phyloP scores from a whole-genome alignment of 2,888 invertebrate genomes.

The Atethmia centrago region DNA sequence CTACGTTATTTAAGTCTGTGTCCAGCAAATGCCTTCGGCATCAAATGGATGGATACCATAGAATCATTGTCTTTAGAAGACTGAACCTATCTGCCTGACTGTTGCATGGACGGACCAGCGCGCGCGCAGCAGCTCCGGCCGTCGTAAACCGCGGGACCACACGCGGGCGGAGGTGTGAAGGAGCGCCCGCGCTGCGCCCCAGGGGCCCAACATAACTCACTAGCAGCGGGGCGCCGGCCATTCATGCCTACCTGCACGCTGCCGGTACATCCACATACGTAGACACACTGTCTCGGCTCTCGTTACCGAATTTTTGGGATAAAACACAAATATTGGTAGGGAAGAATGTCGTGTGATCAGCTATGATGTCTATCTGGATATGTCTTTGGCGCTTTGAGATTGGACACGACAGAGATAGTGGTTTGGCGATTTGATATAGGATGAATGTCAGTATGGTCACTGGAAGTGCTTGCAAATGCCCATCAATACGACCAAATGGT shows the following conservation, averaged over 20 bases:
- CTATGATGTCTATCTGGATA: neutral
- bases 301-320: slow-evolving; percentile 66
- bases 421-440: neutral
- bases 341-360: slow-evolving; percentile 16
- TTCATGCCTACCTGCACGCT: slow-evolving; percentile 87
- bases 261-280: slow-evolving; percentile 77
- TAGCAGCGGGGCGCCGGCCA: slow-evolving; percentile 89
- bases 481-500: no score
- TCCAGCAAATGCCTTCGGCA: neutral
- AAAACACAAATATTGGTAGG: slow-evolving; percentile 25
- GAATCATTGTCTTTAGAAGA: neutral
- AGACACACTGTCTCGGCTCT: slow-evolving; percentile 85
- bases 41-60: neutral
- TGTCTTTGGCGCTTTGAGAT: neutral
- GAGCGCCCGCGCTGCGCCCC: slow-evolving; percentile 84
- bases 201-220: slow-evolving; percentile 89
- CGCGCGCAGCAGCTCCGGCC: slow-evolving; percentile 82
- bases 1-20: no score
- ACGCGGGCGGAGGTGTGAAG: slow-evolving; percentile 91
- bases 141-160: slow-evolving; percentile 89
- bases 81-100: slow-evolving; percentile 40
- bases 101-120: slow-evolving; percentile 68
- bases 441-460: no score
- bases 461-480: neutral
- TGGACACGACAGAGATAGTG: neutral